A percentile compares a stretch with the other conserved stretches of the same genome.
Conservation (phyloP, 2,888 invertebrate species). For the Scotopteryx bipunctaria region DNA sequence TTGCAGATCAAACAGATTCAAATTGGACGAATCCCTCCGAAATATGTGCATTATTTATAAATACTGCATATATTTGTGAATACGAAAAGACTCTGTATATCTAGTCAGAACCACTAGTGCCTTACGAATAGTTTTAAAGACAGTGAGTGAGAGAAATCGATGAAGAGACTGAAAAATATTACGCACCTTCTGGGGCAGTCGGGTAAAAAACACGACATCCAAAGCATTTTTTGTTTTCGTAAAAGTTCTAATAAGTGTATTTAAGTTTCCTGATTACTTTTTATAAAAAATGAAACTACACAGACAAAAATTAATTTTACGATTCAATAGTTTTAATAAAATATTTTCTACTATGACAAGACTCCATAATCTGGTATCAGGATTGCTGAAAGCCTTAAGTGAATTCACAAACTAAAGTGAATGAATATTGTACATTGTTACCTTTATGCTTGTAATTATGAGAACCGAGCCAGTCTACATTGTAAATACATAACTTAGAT, state of each 20-base stretch:
- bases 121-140: conserved; percentile 56
- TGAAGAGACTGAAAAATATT: conserved; percentile 20
- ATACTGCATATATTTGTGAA: conserved; percentile 63
- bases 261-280: too few species aligned
- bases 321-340: too few species aligned
- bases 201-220: background rate
- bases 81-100: conserved; percentile 77
- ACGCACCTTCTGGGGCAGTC: too few species aligned
- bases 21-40: conserved; percentile 76
- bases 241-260: too few species aligned
- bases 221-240: background rate
- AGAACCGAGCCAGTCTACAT: conserved; percentile 49
- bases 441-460: conserved; percentile 53
- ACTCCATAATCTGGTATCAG: too few species aligned
- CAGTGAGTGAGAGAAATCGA: conserved; percentile 31
- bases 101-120: conserved; percentile 79
- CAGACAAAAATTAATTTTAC: too few species aligned
- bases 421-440: conserved; percentile 50
- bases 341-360: too few species aligned
- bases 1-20: conserved; percentile 58
- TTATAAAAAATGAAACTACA: too few species aligned
- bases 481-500: conserved; percentile 62
- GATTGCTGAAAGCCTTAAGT: too few species aligned
- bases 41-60: conserved; percentile 64
- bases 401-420: background rate